These are phyloP conservation scores for Amblyopsis hoosieri DNA, from an alignment of 2,797 vertebrate genomes.

Conservation along the genomic window DNA sequence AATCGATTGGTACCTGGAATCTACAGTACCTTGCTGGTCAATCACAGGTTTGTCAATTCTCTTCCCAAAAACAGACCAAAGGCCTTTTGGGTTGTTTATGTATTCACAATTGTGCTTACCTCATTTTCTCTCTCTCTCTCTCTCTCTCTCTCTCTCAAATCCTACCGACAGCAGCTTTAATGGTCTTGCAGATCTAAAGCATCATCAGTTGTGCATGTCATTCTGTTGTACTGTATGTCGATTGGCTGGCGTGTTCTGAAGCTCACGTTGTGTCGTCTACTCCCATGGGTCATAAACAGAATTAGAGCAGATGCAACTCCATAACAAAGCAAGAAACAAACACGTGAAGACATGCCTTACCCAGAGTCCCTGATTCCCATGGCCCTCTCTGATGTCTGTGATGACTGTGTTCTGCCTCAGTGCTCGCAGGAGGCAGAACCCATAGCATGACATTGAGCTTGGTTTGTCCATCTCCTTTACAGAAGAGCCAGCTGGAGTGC, in stretches of 20 bases:
- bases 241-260: constrained; percentile 37
- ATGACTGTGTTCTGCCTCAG: constrained; percentile 36
- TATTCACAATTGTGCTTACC: too few relatives aligned
- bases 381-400: constrained; percentile 51
- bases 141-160: too few relatives aligned
- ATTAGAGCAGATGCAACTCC: constrained; percentile 65
- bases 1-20: too few relatives aligned
- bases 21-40: too few relatives aligned
- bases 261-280: constrained; percentile 33
- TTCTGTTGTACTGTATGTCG: constrained; percentile 52
- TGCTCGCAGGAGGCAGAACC: constrained; percentile 27
- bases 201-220: constrained; percentile 46
- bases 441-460: constrained; percentile 25
- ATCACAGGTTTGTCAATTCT: too few relatives aligned
- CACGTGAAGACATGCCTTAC: constrained; percentile 62
- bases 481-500: constrained; percentile 38
- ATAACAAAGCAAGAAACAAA: constrained; percentile 63
- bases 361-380: constrained; percentile 55
- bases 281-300: constrained; percentile 56
- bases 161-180: too few relatives aligned
- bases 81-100: too few relatives aligned
- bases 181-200: too few relatives aligned
- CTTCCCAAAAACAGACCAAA: too few relatives aligned
- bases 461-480: constrained; percentile 18
- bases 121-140: too few relatives aligned